Base-by-base conservation (phyloP, 2,888 invertebrate genomes). In the Clitarchus hookeri region DNA sequence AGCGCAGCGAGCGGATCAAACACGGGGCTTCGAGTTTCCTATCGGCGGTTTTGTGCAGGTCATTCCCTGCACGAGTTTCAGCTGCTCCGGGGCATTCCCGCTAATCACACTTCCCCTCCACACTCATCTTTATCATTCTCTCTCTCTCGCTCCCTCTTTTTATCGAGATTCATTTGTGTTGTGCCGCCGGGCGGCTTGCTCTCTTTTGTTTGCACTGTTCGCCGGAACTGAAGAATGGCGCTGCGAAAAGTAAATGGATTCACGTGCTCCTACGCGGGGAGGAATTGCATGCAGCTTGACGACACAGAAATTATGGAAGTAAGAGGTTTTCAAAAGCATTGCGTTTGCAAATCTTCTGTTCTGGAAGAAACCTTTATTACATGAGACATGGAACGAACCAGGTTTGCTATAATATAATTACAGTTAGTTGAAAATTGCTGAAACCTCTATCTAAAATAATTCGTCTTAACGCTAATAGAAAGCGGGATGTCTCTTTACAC, bases 121-220 rank as follows among this genome's bases (percentile, higher is more conserved):
- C n/a, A n/a, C n/a, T n/a, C n/a, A n/a, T n/a, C n/a, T n/a, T n/a
- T n/a, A n/a, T n/a, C n/a, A n/a, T n/a, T n/a, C n/a, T n/a, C n/a
- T n/a, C n/a, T n/a, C n/a, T n/a, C 65, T 8, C 65, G 1, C 65
- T 19, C 19, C 16, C 65, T n/a, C n/a, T 19, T 65, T 65, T 65
- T 65, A 65, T 65, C 65, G 65, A 65, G 65, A 65, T 23, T 65
- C 65, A 65, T 65, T 65, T 65, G 65, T 65, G 65, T 65, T 65
- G 65, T n/a, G 65, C 65, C 65, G 65, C n/a, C 65, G 65, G 65
- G 23, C 48, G 0, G 65, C 65, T 16, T 6, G 23, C 65, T 65
- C 23, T 23, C 65, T 53, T 65, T 65, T n/a, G 65, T n/a, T 65
- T 65, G 0, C 65, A 16, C 65, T n/a, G 65, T 23, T 23, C 65